Evolutionary conservation across 2,888 invertebrate genomes (phyloP).

Genomic region (Empis stercorea): DNA sequence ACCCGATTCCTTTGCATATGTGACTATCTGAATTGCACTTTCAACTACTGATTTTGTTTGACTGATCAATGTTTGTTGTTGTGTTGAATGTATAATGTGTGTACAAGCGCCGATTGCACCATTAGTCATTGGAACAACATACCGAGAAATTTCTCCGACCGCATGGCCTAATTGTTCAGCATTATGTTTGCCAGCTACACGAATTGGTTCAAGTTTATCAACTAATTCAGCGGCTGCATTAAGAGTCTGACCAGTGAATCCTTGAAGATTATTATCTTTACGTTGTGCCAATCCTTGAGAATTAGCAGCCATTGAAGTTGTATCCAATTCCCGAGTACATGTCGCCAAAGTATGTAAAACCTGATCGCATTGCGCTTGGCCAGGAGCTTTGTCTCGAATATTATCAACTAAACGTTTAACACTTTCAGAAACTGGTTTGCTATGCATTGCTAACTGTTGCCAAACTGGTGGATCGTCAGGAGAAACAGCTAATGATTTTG

Average conservation of each 20-base stretch:
- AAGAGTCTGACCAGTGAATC: conserved; percentile 66
- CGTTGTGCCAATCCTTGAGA: conserved; percentile 60
- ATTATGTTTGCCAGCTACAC: conserved; percentile 74
- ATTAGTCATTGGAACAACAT: conserved; percentile 74
- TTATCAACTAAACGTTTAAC: conserved; percentile 89
- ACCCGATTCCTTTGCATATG: conserved; percentile 74
- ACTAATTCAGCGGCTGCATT: conserved; percentile 66
- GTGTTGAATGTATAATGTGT: conserved; percentile 73
- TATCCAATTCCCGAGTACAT: conserved; percentile 71
- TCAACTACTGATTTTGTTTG: conserved; percentile 92
- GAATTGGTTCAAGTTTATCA: conserved; percentile 74
- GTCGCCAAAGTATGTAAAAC: conserved; percentile 65
- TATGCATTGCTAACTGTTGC: conserved; percentile 87
- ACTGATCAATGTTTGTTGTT: conserved; percentile 76
- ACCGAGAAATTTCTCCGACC: conserved; percentile 59
- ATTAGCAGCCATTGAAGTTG: conserved; percentile 77
- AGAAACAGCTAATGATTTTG: conserved; percentile 74
- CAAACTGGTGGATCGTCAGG: conserved; percentile 88
- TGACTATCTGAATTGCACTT: conserved; percentile 74
- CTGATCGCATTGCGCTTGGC: conserved; percentile 83
- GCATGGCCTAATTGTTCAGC: conserved; percentile 88
- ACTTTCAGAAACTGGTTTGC: conserved; percentile 90
- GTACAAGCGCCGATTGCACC: conserved; percentile 81
- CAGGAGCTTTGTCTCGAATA: conserved; percentile 89
- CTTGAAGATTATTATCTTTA: conserved; percentile 57